phyloP scores from a whole-genome alignment of 92 coral and sea anemone genomes.

The Porites lobata region DNA sequence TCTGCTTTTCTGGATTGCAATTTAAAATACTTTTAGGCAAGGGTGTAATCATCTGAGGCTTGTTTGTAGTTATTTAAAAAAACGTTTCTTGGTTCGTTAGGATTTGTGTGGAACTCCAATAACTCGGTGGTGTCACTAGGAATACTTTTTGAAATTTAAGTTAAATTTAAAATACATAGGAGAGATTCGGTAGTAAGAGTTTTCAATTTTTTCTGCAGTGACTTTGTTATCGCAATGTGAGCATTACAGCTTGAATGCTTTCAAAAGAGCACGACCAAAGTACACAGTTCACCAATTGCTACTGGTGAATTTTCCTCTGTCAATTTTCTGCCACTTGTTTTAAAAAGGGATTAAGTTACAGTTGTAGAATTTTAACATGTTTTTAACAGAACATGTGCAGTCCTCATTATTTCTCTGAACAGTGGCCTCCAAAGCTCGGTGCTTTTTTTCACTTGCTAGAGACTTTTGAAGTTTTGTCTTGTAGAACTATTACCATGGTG shows the following conservation, averaged over 20 bases:
- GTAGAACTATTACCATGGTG: too few relatives aligned
- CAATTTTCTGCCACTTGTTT: background rate
- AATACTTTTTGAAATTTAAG: background rate
- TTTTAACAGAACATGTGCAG: too few relatives aligned
- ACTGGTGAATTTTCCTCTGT: background rate
- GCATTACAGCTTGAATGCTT: background rate
- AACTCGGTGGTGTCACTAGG: background rate
- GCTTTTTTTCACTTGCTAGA: too few relatives aligned
- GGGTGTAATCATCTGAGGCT: conserved; percentile 6
- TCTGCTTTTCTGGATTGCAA: background rate
- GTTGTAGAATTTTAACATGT: background rate
- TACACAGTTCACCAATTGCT: background rate
- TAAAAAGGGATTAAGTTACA: background rate
- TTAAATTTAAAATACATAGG: background rate
- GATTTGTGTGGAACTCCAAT: background rate
- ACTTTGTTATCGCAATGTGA: background rate
- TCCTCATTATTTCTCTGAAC: too few relatives aligned
- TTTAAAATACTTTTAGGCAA: background rate
- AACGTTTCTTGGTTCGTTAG: background rate
- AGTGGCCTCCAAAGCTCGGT: background rate
- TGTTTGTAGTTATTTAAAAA: background rate
- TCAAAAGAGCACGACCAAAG: background rate
- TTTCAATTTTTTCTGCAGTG: background rate
- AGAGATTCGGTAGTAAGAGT: background rate
- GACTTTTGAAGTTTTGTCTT: too few relatives aligned